Base-by-base conservation (phyloP, 2,888 invertebrate species). In the Seira musarum region DNA sequence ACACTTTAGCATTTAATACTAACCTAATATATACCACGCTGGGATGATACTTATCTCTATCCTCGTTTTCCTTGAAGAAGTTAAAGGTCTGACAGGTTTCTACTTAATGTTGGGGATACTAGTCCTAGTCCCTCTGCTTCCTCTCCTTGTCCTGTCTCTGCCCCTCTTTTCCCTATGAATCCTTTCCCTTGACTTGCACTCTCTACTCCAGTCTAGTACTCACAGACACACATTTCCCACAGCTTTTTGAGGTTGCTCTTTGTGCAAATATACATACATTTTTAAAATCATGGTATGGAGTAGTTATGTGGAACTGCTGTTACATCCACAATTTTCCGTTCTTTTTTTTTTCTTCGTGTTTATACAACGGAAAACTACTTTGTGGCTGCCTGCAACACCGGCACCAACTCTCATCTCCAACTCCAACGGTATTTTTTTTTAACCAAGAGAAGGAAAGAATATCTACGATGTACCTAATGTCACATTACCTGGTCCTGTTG, bases 1-100 rank as follows among this genome's bases (percentile, higher is more conserved):
- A 35, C 46, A 63, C 46, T 25, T 71, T 71, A 71, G 25, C 71
- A 61, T 71, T 71, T 71, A 46, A 71, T 71, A 22, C 46, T 53
- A 49, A 49, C 46, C 53, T 49, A 49, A 71, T 63, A 40, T 69
- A 71, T 21, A 40, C 46, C 63, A 63, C 46, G 46, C 63, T 69
- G 60, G 19, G 69, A 63, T 71, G 71, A 71, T 71, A 35, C 65
- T 53, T 63, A 64, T 22, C 25, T 22, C 63, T 63, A 22, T 63
- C 63, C n/a, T 15, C 22, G 19, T 13, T 61, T 21, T 21, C 21
- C 2, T 22, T 22, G 8, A 30, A 30, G 2, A 49, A 49, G 49
- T 49, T 49, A 49, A 49, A 49, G 49, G 49, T 49, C 49, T 49
- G 49, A 49, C 49, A 49, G 49, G 49, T 49, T 49, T 49, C 49